These are phyloP conservation scores for Chamaetylas fuelleborni DNA, from an alignment of 2,113 vertebrate genomes.

Conservation along the genomic window DNA sequence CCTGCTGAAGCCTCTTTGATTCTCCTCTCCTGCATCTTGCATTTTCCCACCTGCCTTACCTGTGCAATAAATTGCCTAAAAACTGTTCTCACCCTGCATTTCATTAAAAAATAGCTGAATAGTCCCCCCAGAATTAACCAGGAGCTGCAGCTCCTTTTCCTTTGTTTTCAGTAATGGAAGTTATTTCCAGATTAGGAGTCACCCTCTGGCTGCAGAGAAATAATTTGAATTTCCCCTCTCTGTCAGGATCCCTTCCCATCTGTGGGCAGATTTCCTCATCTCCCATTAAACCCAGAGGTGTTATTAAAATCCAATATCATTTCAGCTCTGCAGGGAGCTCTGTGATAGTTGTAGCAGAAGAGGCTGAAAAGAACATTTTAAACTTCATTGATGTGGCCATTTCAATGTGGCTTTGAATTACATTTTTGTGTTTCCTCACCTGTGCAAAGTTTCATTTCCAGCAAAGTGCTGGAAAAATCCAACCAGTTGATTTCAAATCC, in stretches of 20 bases:
- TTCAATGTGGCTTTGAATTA: rapidly evolving
- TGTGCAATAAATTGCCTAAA: neutral
- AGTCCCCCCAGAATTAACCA: neutral
- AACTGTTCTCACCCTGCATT: neutral
- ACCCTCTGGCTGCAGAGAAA: neutral
- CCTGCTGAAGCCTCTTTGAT: neutral
- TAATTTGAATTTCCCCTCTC: neutral
- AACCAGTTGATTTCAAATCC: neutral
- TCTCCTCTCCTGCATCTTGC: neutral
- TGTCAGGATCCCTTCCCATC: neutral
- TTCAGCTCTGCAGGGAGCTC: neutral
- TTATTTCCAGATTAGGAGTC: neutral
- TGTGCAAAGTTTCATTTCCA: neutral
- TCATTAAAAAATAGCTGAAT: neutral
- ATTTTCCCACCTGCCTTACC: neutral
- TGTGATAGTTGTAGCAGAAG: neutral
- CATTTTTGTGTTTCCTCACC: neutral
- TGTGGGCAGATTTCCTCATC: neutral
- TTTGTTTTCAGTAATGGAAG: neutral
- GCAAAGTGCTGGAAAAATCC: rapidly evolving
- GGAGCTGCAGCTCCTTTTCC: neutral
- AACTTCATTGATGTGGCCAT: neutral
- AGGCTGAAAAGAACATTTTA: neutral
- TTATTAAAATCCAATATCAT: neutral
- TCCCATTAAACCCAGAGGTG: neutral